Conservation (phyloP, 2,888 invertebrate genomes). For the Ariolimax columbianus region DNA sequence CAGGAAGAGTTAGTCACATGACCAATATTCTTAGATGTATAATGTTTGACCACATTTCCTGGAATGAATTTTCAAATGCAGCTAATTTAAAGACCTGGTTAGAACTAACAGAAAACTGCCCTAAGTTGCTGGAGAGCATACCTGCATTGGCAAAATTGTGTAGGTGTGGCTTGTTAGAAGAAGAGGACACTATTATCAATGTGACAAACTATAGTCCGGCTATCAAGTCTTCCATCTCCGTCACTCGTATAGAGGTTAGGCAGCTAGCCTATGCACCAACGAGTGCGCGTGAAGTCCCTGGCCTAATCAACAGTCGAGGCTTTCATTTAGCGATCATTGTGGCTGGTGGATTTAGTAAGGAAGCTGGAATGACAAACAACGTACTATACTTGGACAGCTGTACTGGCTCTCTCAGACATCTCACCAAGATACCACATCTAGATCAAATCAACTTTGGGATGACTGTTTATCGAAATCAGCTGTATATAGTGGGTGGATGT, state of each 20-base stretch:
- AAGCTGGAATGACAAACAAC: conserved; percentile 83
- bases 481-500: conserved; percentile 86
- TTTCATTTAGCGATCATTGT: conserved; percentile 85
- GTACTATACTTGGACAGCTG: conserved; percentile 84
- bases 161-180: background rate
- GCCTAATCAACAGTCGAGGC: conserved; percentile 83
- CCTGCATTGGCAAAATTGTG: conserved; percentile 25
- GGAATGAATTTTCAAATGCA: conserved; percentile 24
- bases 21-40: conserved; percentile 80
- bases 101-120: conserved; percentile 36
- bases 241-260: conserved; percentile 42
- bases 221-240: conserved; percentile 22
- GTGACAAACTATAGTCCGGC: conserved; percentile 34
- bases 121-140: conserved; percentile 17
- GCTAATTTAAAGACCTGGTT: conserved; percentile 36
- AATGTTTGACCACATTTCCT: conserved; percentile 79
- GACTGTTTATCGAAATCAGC: conserved; percentile 84
- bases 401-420: conserved; percentile 83
- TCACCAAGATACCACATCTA: conserved; percentile 86
- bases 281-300: conserved; percentile 11
- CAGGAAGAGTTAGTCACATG: conserved; percentile 78
- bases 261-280: background rate
- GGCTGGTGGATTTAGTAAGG: conserved; percentile 83
- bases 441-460: conserved; percentile 87
- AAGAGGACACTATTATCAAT: conserved; percentile 40